These are phyloP conservation scores for Brachirus orientalis DNA, from an alignment of 2,113 vertebrate species.

Conservation along the genomic window DNA sequence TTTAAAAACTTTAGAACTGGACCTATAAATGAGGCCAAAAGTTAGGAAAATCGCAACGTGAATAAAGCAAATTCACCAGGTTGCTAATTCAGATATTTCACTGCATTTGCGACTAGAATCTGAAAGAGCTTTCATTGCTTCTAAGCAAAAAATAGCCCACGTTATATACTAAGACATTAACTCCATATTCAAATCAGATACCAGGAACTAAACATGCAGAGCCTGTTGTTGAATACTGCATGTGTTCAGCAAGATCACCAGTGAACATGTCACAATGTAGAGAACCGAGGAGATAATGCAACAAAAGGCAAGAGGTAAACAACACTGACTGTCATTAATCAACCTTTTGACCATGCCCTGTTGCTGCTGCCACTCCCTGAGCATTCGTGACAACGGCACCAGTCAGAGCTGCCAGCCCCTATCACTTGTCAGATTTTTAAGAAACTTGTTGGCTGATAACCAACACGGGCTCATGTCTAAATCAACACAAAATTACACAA, in stretches of 20 bases:
- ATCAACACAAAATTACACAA: conserved; percentile 55
- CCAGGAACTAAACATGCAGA: conserved; percentile 39
- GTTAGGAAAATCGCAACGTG: too few relatives aligned
- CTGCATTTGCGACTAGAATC: too few relatives aligned
- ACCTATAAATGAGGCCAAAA: too few relatives aligned
- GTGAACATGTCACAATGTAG: conserved; percentile 17
- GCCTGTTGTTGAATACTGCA: conserved; percentile 46
- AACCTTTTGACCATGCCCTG: conserved; percentile 59
- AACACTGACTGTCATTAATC: conserved; percentile 68
- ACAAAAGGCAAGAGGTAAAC: conserved; percentile 71
- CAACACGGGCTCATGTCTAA: conserved; percentile 43
- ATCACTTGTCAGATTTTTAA: conserved; percentile 58
- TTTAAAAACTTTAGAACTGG: too few relatives aligned
- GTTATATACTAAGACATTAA: too few relatives aligned
- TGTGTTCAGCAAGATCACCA: conserved; percentile 21
- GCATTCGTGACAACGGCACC: conserved; percentile 47
- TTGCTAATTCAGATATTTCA: too few relatives aligned
- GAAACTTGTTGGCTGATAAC: conserved; percentile 54
- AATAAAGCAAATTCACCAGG: too few relatives aligned
- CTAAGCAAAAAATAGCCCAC: too few relatives aligned
- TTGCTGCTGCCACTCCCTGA: conserved; percentile 55
- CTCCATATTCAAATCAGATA: conserved; percentile 21
- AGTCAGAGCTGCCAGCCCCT: conserved; percentile 58
- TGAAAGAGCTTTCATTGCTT: too few relatives aligned
- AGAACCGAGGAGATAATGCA: conserved; percentile 58